Evolutionary conservation across 1,140 invertebrate species (phyloP), one percentile per base, ranked within the genome.

Genomic region (Laupala kohalensis): DNA sequence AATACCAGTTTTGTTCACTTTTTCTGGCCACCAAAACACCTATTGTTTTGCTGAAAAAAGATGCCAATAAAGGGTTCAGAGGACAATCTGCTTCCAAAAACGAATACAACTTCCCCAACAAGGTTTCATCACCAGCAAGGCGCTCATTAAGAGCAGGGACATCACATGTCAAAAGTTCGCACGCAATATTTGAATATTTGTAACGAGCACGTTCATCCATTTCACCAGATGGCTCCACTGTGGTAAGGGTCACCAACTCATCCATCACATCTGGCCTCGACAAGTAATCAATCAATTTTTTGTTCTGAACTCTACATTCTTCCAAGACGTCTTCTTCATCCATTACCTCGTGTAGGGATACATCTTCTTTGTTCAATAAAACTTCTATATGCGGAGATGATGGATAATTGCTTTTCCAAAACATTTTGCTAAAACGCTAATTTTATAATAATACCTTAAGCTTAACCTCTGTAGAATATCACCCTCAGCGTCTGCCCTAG

Each of bases 31-130:
- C 87, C 75, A 97, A 85, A 80, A 93, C 89, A 76, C 92, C 89
- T 80, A 98, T 87, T 69, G 93, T 94, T 87, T 95, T 96, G 81
- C 92, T 95, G 84, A 97, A 96, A 86, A 96, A 98, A 74, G 94
- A 96, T 37, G 95, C 94, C 76, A 98, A 85, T 69, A 98, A 83
- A 72, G 96, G 94, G 85, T 98, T 98, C 65, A 98, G 84, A 37
- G 92, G 91, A 78, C 92, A 87, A 73, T 94, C 89, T 70, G 86
- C 86, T 79, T 96, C 90, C 75, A 97, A 85, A 85, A 97, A 97
- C 76, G 88, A 87, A 83, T 94, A 97, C 66, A 98, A 83, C 78
- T 93, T 90, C 75, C 89, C 85, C 76, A 98, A 85, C 73, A 95
- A 85, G 71, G 83, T 81, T 76, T 90, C 84, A 77, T 94, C 90